Conservation (phyloP, 2,888 invertebrate genomes). For the Pheosia tremula region DNA sequence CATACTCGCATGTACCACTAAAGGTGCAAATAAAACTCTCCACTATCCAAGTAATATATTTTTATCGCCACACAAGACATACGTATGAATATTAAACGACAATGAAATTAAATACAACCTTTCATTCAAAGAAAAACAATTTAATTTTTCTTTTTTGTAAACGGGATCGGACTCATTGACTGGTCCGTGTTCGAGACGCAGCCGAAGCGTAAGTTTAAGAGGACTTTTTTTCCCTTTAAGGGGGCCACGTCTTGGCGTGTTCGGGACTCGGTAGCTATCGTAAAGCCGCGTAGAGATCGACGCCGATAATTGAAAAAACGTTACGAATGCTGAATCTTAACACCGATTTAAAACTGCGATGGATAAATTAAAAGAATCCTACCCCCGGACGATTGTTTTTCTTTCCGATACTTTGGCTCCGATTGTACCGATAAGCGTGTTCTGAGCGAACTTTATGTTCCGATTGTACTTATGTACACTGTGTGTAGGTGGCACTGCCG, state of each 20-base stretch:
- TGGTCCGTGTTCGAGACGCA: conserved; percentile 32
- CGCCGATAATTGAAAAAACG: conserved; percentile 78
- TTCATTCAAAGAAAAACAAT: conserved; percentile 16
- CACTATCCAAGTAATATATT: neutral
- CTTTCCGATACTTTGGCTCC: conserved; percentile 63
- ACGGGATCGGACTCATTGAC: conserved; percentile 47
- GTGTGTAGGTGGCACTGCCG: conserved; percentile 65
- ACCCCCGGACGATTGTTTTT: conserved; percentile 69
- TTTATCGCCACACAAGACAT: neutral
- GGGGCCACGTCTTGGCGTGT: conserved; percentile 54
- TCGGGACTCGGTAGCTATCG: conserved; percentile 70
- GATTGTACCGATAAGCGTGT: conserved; percentile 74
- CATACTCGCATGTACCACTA: neutral
- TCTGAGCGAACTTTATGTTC: conserved; percentile 74
- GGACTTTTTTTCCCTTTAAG: conserved; percentile 42
- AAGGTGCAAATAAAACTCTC: neutral
- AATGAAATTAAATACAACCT: conserved; percentile 3
- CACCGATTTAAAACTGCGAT: conserved; percentile 79
- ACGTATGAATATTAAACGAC: conserved; percentile 1
- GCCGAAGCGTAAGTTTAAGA: conserved; percentile 48
- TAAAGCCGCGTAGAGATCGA: conserved; percentile 72
- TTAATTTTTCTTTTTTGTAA: conserved; percentile 21
- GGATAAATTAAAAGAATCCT: conserved; percentile 81
- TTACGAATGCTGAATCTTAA: conserved; percentile 78
- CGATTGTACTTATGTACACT: conserved; percentile 60